Evolutionary conservation across 2,797 vertebrate species (phyloP), one percentile per base, ranked within the genome.

Genomic region (Podarcis lilfordi): DNA sequence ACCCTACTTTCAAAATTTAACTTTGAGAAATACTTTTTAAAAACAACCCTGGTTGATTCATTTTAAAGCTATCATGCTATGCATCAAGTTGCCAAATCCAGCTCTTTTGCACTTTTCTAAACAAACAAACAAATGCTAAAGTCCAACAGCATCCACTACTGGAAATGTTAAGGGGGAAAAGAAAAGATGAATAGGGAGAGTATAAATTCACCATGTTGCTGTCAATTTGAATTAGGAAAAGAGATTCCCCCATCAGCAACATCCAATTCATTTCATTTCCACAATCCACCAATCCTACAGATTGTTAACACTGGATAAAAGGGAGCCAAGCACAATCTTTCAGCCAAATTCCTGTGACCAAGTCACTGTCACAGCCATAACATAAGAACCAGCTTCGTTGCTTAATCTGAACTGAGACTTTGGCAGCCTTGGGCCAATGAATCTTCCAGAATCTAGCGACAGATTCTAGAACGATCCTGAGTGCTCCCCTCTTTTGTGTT

Each of bases 391-490:
- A 64, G 29, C 23, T 80, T 64, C 76, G 69, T 25, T n/a, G 55
- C 74, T 84, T 79, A 59, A 88, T 74, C 83, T 37, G 25, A 80
- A 50, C 4, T 21, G 23, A 85, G 76, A 32, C 66, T 27, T 66
- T 59, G n/a, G 40, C 78, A 81, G 40, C 25, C 15, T 23, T 55
- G 6, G 29, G 32, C n/a, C 59, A 50, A 27, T 85, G 32, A n/a
- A 55, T 45, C 43, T 84, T 80, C 61, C 35, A 86, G 71, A 81
- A 25, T 50, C 71, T 37, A 50, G 83, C 35, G 40, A 76, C 40
- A 86, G 43, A 77, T 89, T 89, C 84, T 32, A 19, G 83, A 80
- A 89, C 3, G 69, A 66, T 29, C 82, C 29, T n/a, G 35, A 85
- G n/a, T 10, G 10, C 8, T 23, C 71, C 82, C 35, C 37, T 81